Evolutionary conservation across 2,113 vertebrate genomes (phyloP).

Genomic region (Pelusios castaneus): DNA sequence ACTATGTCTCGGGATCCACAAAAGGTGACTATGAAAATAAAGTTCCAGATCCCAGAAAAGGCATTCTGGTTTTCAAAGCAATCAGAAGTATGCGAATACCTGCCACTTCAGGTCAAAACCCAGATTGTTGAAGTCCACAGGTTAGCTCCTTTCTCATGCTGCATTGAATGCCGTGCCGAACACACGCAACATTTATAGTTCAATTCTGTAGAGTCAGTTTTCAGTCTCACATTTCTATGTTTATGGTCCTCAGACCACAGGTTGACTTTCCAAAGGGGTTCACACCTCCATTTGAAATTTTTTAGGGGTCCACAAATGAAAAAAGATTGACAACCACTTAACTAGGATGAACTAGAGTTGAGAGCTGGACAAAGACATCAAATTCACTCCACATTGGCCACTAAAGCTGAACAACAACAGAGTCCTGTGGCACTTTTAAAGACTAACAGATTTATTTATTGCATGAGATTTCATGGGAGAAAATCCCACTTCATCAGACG

Average conservation of each 20-base stretch:
- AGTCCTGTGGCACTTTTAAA: too few relatives aligned
- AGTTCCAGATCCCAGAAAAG: not conserved
- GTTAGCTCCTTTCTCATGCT: not conserved
- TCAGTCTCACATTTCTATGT: not conserved
- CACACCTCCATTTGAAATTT: not conserved
- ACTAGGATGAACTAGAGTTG: not conserved
- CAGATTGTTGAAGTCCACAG: not conserved
- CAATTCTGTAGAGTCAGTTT: not conserved
- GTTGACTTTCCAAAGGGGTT: not conserved
- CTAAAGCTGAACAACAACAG: not conserved
- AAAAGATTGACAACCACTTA: not conserved
- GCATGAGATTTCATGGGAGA: too few relatives aligned
- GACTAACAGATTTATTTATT: too few relatives aligned
- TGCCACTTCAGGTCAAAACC: not conserved
- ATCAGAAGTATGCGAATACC: not conserved
- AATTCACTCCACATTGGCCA: not conserved
- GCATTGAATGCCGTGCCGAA: not conserved
- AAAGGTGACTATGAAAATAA: not conserved
- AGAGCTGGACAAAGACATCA: not conserved
- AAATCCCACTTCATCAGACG: too few relatives aligned
- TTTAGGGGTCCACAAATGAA: not conserved
- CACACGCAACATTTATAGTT: not conserved
- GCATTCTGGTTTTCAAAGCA: not conserved
- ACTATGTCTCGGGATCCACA: not conserved
- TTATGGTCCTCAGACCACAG: not conserved